Evolutionary conservation across 2,888 invertebrate genomes (phyloP), one percentile per base, ranked within the genome.

Genomic region (Dromius quadrimaculatus): DNA sequence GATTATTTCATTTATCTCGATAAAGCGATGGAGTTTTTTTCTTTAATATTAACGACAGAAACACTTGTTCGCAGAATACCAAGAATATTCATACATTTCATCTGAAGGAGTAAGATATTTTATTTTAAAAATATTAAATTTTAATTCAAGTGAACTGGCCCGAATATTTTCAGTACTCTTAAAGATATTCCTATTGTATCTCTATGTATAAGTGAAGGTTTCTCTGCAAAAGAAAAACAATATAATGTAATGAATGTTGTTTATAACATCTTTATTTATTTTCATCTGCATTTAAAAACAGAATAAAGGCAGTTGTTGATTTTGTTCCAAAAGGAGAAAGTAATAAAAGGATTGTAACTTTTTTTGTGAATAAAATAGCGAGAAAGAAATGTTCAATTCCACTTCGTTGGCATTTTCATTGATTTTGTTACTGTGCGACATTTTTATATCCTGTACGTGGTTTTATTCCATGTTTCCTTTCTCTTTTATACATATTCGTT

Each of bases 291-390:
- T 54, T 41, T 54, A 54, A 54, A 54, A 54, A 11, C 28, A 23
- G 50, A 15, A 54, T 54, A 54, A 47, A 54, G 28, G 28, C 32
- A 54, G 50, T 54, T 28, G 50, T 23, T 28, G 50, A 54, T 54
- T 28, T 47, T 54, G 28, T 28, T 1, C 23, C 28, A 54, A 54
- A 54, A 28, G 28, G 8, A 28, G 8, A 54, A 54, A 54, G 8
- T 8, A 54, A 54, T 54, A 54, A 28, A 54, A 54, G 20, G 15
- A 54, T 28, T 54, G 28, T 15, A 17, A 11, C 47, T 28, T 54
- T 15, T 54, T 47, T 28, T 54, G 50, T 15, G 28, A 54, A 54
- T 54, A 54, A 54, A 54, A 54, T 9, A 28, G 15, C 13, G 15
- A 41, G 32, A 28, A 13, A 54, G 28, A 28, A 54, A 28, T 23